phyloP scores from a whole-genome alignment of 2,888 invertebrate species.

The Chamaedrilus cognettii region DNA sequence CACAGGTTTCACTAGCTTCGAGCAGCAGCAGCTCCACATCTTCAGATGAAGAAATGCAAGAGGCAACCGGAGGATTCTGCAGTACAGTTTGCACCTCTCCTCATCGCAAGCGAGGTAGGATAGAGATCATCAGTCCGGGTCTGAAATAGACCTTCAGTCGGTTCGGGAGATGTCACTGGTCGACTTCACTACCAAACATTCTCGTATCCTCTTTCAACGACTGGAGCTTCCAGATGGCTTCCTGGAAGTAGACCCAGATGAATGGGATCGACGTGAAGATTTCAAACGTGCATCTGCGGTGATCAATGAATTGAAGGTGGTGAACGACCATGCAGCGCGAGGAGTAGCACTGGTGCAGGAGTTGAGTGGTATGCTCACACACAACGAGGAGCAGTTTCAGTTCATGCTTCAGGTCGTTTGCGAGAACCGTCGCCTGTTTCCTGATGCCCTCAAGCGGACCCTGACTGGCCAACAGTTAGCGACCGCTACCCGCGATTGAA shows the following conservation, averaged over 20 bases:
- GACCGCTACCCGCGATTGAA: too few species aligned
- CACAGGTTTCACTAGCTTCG: too few species aligned
- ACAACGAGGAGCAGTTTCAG: constrained; percentile 12
- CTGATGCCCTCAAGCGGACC: background rate
- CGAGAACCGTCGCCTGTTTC: background rate
- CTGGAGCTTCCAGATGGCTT: constrained; percentile 20
- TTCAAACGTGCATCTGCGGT: constrained; percentile 2
- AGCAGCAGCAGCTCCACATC: too few species aligned
- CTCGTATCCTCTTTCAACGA: constrained; percentile 12
- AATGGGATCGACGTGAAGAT: constrained; percentile 12
- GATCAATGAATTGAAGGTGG: constrained; percentile 9
- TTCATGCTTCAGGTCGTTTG: background rate
- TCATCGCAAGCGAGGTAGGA: too few species aligned
- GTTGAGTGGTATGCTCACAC: constrained; percentile 12
- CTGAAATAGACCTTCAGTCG: background rate
- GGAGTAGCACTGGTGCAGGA: constrained; percentile 19
- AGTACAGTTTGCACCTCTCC: too few species aligned
- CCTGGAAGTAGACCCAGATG: constrained; percentile 16
- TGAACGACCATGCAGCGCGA: constrained; percentile 17
- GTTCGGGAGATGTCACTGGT: background rate
- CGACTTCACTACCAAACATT: constrained; percentile 2
- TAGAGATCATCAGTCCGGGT: too few species aligned
- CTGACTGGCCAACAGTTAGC: too few species aligned
- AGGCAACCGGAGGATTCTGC: too few species aligned
- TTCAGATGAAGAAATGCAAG: too few species aligned